A percentile compares a stretch with the other conserved stretches of the same genome.
Conservation (phyloP, 2,113 vertebrate genomes). For the Nestor notabilis region DNA sequence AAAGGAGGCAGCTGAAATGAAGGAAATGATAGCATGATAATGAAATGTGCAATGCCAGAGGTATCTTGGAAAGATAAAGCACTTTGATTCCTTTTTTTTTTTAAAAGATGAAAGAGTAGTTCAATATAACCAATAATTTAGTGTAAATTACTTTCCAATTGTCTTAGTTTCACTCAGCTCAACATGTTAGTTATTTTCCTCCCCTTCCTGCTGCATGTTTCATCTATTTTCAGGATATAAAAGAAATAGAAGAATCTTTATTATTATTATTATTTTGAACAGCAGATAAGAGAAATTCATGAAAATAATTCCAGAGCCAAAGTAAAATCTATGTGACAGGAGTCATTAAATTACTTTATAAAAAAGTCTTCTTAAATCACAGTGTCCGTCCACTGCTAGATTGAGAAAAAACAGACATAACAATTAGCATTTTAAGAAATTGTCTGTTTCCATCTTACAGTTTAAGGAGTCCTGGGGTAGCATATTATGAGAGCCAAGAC, state of each 20-base stretch:
- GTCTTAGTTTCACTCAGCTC: neutral
- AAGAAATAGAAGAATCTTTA: neutral
- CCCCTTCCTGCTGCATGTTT: neutral
- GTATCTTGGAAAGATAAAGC: neutral
- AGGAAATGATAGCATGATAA: neutral
- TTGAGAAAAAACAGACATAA: neutral
- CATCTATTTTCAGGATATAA: neutral
- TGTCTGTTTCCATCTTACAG: neutral
- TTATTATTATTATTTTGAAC: neutral
- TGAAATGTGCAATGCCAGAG: neutral
- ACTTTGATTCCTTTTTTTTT: neutral
- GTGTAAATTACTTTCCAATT: neutral
- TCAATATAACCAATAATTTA: constrained; percentile 4
- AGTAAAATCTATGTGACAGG: constrained; percentile 12
- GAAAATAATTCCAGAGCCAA: neutral
- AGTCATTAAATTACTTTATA: neutral
- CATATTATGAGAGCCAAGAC: neutral
- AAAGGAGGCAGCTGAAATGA: neutral
- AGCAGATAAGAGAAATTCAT: neutral
- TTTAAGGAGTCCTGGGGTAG: neutral
- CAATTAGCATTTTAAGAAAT: neutral
- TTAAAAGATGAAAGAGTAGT: neutral
- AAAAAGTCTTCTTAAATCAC: neutral
- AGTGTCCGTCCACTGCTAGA: neutral
- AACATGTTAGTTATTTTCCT: neutral